These are phyloP conservation scores for Mustela nigripes DNA, from an alignment of 2,113 vertebrate genomes.

Conservation along the genomic window DNA sequence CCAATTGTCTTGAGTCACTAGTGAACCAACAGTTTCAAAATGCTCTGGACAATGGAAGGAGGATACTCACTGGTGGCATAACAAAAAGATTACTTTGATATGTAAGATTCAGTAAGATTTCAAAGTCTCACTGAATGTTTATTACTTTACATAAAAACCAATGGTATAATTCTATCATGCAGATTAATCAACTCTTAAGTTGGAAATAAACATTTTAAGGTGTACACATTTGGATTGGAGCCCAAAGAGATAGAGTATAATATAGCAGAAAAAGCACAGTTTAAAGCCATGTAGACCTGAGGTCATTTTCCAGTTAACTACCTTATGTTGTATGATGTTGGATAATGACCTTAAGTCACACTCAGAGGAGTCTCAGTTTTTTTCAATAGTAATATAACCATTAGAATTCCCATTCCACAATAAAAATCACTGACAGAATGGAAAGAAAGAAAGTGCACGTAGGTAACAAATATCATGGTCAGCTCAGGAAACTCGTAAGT, in stretches of 20 bases:
- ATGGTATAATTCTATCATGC: neutral
- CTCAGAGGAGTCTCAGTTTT: neutral
- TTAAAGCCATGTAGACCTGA: neutral
- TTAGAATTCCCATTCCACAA: neutral
- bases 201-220: neutral
- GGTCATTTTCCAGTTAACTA: neutral
- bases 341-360: neutral
- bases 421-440: neutral
- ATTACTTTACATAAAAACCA: neutral
- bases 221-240: neutral
- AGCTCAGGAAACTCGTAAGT: neutral
- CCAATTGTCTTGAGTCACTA: neutral
- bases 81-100: neutral
- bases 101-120: neutral
- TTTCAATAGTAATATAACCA: neutral
- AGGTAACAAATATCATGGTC: neutral
- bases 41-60: neutral
- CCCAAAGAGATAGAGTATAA: neutral
- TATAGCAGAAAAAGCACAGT: neutral
- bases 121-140: conserved; percentile 4
- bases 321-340: neutral
- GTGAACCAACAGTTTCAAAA: neutral
- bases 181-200: neutral
- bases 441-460: neutral
- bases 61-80: rapidly evolving